Evolutionary conservation across 2,888 invertebrate genomes (phyloP).

Genomic region (Mycalesis mineus): DNA sequence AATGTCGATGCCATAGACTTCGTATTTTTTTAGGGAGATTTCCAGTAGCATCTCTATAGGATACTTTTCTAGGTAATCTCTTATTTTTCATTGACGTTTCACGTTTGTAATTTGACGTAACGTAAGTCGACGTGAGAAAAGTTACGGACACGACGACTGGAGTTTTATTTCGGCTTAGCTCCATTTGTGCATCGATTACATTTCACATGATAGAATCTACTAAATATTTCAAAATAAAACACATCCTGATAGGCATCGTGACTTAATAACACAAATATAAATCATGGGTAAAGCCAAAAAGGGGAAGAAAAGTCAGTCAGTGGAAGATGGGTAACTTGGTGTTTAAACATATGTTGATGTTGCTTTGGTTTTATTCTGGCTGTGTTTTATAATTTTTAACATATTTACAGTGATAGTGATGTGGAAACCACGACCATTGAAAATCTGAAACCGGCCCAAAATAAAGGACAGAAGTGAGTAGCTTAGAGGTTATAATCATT

Average conservation of each 20-base stretch:
- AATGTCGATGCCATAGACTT: no score
- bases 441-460: constrained; percentile 57
- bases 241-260: constrained; percentile 61
- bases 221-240: constrained; percentile 56
- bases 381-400: constrained; percentile 29
- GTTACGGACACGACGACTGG: constrained; percentile 61
- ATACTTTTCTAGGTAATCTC: no score
- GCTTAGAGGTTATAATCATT: constrained; percentile 55
- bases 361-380: constrained; percentile 33
- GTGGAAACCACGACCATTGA: constrained; percentile 67
- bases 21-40: no score
- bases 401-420: constrained; percentile 81
- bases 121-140: neutral
- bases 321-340: constrained; percentile 83
- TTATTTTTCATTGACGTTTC: neutral
- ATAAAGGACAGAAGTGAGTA: constrained; percentile 67
- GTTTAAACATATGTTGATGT: constrained; percentile 52
- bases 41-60: no score
- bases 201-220: constrained; percentile 75
- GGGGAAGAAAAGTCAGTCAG: constrained; percentile 85
- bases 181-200: constrained; percentile 55
- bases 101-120: constrained; percentile 21
- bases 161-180: constrained; percentile 43
- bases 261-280: constrained; percentile 55
- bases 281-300: constrained; percentile 90